Evolutionary conservation across 1,140 invertebrate genomes (phyloP), one percentile per base, ranked within the genome.

Genomic region (Drosophila lacteicornis): DNA sequence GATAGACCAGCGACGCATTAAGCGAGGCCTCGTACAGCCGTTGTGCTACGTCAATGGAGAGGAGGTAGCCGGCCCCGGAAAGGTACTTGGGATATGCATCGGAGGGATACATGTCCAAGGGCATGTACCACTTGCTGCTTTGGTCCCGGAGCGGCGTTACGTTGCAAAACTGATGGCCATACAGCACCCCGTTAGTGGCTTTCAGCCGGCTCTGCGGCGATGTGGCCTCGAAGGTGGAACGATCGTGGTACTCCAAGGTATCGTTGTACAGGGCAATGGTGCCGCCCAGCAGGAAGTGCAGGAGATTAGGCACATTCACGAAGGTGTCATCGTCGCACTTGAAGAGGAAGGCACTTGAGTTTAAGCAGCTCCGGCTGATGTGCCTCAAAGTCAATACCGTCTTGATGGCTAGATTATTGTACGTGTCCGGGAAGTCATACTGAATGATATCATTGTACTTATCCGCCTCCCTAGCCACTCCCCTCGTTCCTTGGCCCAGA

Each of bases 311-410:
- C 53, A 97, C 93, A 93, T 97, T 97, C 3, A 98, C 94, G 83
- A 96, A 97, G 93, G 96, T 96, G 77, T 98, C 97, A 79, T 97
- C 97, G 77, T 98, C 97, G 3, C 96, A 95, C 93, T 98, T 98
- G 91, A 97, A 94, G 4, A 97, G 93, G 92, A 95, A 97, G 45
- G 94, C 94, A 3, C 94, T 94, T 19, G 92, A 83, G 15, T 88
- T 93, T 50, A 93, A 91, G 85, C 96, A 97, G 75, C 95, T 94
- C 13, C 93, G 94, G 4, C 93, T 95, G 7, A 96, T 95, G 95
- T 97, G 97, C 91, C 98, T 98, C 49, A 98, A 92, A 92, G 97
- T 94, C 94, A 97, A 96, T 11, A 97, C 94, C 17, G 96, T 96
- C 91, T 99, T 36, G 42, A 88, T 69, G 7, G 71, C 60, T 0